Percentiles rank a stretch among this genome's conserved stretches.
Conservation (phyloP, 2,888 invertebrate genomes). For the Myopa testacea region DNA sequence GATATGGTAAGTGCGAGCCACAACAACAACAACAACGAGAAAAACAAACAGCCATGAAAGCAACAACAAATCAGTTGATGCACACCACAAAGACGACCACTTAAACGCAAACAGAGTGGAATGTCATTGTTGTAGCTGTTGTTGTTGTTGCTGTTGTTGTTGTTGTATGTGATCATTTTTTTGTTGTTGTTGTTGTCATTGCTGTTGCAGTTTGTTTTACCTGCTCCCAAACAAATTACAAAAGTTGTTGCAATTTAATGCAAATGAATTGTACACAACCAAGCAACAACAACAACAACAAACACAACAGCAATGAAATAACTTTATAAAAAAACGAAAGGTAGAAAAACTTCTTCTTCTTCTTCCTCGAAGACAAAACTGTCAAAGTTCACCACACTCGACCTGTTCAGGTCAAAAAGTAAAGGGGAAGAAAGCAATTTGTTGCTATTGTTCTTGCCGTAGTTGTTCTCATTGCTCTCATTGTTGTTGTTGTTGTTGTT, state of each 20-base stretch:
- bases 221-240: conserved; percentile 23
- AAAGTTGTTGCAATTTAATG: conserved; percentile 33
- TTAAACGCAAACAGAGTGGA: neutral
- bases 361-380: conserved; percentile 17
- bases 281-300: conserved; percentile 24
- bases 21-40: neutral
- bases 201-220: neutral
- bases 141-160: neutral
- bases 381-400: conserved; percentile 16
- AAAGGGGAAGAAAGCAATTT: neutral
- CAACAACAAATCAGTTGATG: conserved; percentile 14
- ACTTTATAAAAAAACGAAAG: too few species aligned
- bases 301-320: conserved; percentile 8
- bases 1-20: conserved; percentile 1
- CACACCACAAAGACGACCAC: conserved; percentile 13
- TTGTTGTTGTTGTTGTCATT: conserved; percentile 1
- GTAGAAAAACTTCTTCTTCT: neutral
- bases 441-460: neutral
- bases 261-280: conserved; percentile 19
- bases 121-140: conserved; percentile 2
- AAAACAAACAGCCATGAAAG: too few species aligned
- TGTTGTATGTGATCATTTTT: neutral
- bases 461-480: neutral
- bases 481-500: neutral
- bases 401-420: conserved; percentile 7